Base-by-base conservation (phyloP, 2,797 vertebrate genomes). In the Lagodon rhomboides region DNA sequence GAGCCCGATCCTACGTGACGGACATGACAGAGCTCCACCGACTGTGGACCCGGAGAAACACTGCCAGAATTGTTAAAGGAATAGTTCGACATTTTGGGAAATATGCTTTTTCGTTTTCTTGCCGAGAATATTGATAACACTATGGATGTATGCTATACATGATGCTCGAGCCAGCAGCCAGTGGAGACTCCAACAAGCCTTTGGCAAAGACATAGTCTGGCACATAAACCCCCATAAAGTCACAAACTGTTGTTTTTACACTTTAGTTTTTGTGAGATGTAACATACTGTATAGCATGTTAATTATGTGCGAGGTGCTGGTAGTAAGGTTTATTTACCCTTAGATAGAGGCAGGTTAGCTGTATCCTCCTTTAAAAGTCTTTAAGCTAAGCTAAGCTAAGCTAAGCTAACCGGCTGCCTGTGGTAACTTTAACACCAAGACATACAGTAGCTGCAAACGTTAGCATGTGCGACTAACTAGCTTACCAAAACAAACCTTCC, bases 21-120 rank as follows among this genome's bases (percentile, higher is more conserved):
- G 77, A 67, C 46, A 25, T 47, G 38, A 77, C 53, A 22, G 68
- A 1, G 22, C 59, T 65, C 53, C 53, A 17, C 12, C 22, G 50
- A 38, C 41, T 5, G 15, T 44, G 23, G 7, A 5, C 12, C 27
- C 6, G 10, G 9, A 44, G 34, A 34, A n/a, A 51, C 67, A n/a
- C 41, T 1, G 46, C n/a, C 16, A 5, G 5, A 23, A 16, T 5
- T 2, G 22, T 44, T 25, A 46, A 20, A 55, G 17, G 22, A 34
- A 38, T 27, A 18, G 20, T 23, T 43, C 1, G 8, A 41, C 38
- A 63, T 34, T n/a, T 41, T 44, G n/a, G 30, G 27, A 43, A 30
- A 46, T 11, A 44, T 25, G 9, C 18, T 41, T 25, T 9, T 1
- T 34, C 7, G 8, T 34, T 34, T 6, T 7, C 11, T 25, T 51